phyloP scores from a whole-genome alignment of 2,797 vertebrate genomes.

The Chiroxiphia lanceolata region DNA sequence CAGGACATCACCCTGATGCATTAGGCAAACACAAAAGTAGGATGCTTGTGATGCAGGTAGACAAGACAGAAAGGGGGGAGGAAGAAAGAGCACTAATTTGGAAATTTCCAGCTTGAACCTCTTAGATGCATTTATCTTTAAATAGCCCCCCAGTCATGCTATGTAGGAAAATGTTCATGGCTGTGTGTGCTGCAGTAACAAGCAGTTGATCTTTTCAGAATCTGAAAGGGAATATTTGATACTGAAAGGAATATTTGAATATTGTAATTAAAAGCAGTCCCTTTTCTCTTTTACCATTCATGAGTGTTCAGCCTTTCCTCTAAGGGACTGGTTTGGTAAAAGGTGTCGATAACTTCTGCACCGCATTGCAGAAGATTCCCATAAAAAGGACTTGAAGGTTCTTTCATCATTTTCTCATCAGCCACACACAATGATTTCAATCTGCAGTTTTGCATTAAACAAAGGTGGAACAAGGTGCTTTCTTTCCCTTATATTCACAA shows the following conservation, averaged over 20 bases:
- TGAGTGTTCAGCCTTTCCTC: constrained; percentile 9
- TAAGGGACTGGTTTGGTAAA: neutral
- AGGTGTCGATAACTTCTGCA: neutral
- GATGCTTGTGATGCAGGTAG: constrained; percentile 7
- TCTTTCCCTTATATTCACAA: neutral
- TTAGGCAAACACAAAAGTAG: neutral
- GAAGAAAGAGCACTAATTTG: neutral
- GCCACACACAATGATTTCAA: constrained; percentile 11
- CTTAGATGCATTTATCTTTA: neutral
- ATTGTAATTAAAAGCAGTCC: neutral
- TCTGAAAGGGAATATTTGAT: neutral
- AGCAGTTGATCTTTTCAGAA: neutral
- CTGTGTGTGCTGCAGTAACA: neutral
- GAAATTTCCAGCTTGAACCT: constrained; percentile 42
- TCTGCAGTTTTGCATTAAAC: neutral
- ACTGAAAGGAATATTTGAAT: constrained; percentile 23
- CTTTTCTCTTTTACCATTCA: constrained; percentile 11
- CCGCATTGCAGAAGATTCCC: constrained; percentile 12
- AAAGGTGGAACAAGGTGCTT: neutral
- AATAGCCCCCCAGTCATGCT: neutral
- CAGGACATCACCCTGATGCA: constrained; percentile 10
- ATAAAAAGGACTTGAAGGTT: neutral
- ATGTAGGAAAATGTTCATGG: neutral
- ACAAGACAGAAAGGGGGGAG: neutral
- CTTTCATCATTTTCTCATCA: constrained; percentile 51